phyloP scores from a whole-genome alignment of 2,113 vertebrate species.

The Rhadina sibilatrix region DNA sequence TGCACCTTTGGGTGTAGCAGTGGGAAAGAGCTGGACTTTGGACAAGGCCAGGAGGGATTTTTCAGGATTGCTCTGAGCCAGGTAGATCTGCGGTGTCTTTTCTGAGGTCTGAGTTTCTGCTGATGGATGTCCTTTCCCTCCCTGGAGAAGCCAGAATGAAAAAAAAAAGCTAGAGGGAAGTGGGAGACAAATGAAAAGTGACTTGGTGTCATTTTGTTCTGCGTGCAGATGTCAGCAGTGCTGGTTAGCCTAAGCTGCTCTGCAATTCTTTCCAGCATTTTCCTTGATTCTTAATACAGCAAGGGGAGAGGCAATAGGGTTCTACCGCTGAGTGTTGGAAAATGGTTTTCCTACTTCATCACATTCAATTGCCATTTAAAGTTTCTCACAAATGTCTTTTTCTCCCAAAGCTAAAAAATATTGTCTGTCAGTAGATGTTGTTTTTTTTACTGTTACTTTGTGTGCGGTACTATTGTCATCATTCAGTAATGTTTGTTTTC shows the following conservation, averaged over 20 bases:
- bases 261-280: background rate
- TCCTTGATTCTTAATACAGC: background rate
- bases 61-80: background rate
- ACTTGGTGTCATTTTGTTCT: background rate
- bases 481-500: background rate
- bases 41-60: background rate
- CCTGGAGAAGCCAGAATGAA: background rate
- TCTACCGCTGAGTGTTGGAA: background rate
- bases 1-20: background rate
- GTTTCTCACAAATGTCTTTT: background rate
- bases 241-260: background rate
- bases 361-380: background rate
- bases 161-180: background rate
- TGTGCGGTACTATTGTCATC: background rate
- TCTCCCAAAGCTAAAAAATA: background rate
- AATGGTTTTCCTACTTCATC: background rate
- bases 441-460: background rate
- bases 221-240: background rate
- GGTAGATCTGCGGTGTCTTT: background rate
- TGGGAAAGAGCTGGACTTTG: background rate
- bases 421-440: accelerated
- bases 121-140: background rate
- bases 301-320: background rate
- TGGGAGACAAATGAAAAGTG: background rate
- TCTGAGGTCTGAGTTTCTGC: background rate